Percentiles rank a stretch among this genome's conserved stretches.
These are phyloP conservation scores for Chalcosyrphus nemorum DNA, from an alignment of 2,888 invertebrate genomes.

Conservation along the genomic window DNA sequence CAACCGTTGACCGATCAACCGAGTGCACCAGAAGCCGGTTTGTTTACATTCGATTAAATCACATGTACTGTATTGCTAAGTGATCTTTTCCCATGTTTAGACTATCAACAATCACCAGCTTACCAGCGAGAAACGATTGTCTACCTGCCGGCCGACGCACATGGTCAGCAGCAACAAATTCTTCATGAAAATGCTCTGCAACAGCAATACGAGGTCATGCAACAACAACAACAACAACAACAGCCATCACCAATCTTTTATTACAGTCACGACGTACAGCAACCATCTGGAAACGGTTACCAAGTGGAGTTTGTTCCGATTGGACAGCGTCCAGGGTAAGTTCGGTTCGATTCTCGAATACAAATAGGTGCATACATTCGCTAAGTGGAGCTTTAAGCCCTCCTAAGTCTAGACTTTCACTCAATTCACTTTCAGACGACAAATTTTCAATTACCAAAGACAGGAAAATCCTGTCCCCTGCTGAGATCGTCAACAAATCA, in stretches of 20 bases:
- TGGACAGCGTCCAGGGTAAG: slow-evolving; percentile 46
- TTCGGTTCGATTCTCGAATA: slow-evolving; percentile 28
- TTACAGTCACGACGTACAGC: slow-evolving; percentile 71
- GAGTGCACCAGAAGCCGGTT: slow-evolving; percentile 64
- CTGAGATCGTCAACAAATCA: background rate
- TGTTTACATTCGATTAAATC: slow-evolving; percentile 48
- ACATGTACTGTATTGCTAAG: slow-evolving; percentile 4
- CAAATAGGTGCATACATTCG: slow-evolving; percentile 23
- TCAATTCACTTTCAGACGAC: background rate
- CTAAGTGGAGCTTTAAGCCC: background rate
- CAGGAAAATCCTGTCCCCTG: background rate
- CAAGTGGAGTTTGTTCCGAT: slow-evolving; percentile 55
- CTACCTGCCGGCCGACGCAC: slow-evolving; percentile 23
- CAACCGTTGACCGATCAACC: slow-evolving; percentile 63
- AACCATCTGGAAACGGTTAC: slow-evolving; percentile 54
- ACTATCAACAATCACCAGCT: slow-evolving; percentile 54
- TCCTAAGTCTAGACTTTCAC: background rate
- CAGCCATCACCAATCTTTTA: slow-evolving; percentile 74
- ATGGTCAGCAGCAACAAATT: slow-evolving; percentile 66
- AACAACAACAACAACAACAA: slow-evolving; percentile 74
- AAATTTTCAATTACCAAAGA: background rate
- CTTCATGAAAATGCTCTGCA: background rate
- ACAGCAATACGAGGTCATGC: slow-evolving; percentile 30
- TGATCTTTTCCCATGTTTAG: slow-evolving; percentile 38
- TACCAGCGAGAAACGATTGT: slow-evolving; percentile 48